Base-by-base conservation (phyloP, 2,113 vertebrate species). In the Benitochromis conjunctus region DNA sequence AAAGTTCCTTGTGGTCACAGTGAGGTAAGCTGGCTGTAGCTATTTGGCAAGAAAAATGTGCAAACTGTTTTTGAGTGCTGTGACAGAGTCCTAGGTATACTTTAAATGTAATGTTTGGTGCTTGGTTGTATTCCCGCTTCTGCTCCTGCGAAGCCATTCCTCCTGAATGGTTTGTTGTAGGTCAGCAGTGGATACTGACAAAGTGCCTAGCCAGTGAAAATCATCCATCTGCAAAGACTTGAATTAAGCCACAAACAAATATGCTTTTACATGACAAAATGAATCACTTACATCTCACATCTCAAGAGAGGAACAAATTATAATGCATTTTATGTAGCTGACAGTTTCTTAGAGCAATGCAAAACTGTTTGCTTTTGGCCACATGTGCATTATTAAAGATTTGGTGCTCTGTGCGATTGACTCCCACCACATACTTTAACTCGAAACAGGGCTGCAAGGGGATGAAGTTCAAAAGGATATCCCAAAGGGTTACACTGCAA, bases 331-430 rank as follows among this genome's bases (percentile, higher is more conserved):
- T 79, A 21, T 66, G 64, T 51, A 91, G 81, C 85, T 90, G 90
- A 91, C 83, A 85, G 78, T 90, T 86, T 91, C 83, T 86, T 16
- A 80, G 90, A 92, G 85, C 69, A 56, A 87, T 86, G 88, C 88
- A 88, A 79, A 91, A 79, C 83, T 38, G 62, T 84, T 83, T 60
- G 85, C 93, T 79, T 24, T 56, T 64, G 79, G 88, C 87, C 90
- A 88, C 79, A 19, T 81, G 88, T 90, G 93, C 84, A 93, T 92
- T 90, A 89, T 91, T 86, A 90, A 88, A 93, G 90, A 91, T 92
- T 91, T 24, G 62, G 46, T 34, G 24, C 54, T 86, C 66, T 84
- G 18, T 57, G 85, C 48, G 69, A 83, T 85, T 83, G 60, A 86
- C 81, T 81, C 91, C 86, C 82, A 84, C 84, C 64, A 31, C 81